These are phyloP conservation scores for Peromyscus leucopus DNA, from an alignment of 2,113 vertebrate species.

Conservation along the genomic window DNA sequence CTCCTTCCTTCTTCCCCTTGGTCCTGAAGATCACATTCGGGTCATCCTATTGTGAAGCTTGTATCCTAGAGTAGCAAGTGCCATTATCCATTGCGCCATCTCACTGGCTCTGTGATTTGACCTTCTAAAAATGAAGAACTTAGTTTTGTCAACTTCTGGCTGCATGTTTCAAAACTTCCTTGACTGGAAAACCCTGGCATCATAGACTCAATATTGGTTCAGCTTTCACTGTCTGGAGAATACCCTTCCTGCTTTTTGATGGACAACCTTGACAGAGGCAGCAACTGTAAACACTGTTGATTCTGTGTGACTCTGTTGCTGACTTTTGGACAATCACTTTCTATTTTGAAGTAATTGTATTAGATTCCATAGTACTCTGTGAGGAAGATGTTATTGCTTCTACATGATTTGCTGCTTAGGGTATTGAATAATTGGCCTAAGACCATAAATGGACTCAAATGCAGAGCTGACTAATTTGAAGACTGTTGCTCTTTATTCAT, in stretches of 20 bases:
- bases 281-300: not conserved
- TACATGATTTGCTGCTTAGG: not conserved
- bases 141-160: not conserved
- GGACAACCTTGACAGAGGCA: not conserved
- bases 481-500: not conserved
- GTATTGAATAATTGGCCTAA: not conserved
- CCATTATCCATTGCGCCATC: no score
- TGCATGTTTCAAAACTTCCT: not conserved
- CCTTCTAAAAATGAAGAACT: not conserved
- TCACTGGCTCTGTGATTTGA: not conserved
- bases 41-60: not conserved
- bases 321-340: not conserved
- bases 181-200: not conserved
- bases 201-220: not conserved
- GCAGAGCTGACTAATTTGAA: not conserved
- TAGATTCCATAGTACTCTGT: not conserved
- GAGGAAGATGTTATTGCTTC: not conserved
- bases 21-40: not conserved
- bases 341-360: not conserved
- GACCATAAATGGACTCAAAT: not conserved
- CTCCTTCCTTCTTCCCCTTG: not conserved
- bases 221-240: not conserved
- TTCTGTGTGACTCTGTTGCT: not conserved
- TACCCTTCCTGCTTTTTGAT: not conserved
- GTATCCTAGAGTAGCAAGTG: not conserved